Evolutionary conservation across 37 sponge, comb jelly and placozoan genomes (phyloP), one percentile per base, ranked within the genome.

Genomic region (Petrosia ficiformis): DNA sequence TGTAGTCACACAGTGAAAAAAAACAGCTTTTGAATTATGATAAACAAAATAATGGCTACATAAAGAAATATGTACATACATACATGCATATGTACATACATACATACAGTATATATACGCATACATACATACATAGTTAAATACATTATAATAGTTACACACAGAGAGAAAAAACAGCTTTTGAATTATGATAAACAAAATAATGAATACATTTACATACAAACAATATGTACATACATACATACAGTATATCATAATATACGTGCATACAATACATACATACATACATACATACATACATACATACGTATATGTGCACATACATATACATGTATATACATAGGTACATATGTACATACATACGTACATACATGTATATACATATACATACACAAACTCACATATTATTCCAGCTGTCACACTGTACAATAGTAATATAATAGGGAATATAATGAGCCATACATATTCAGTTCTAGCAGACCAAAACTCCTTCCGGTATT

Each of bases 381-480:
- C 28, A 63, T 61, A 39, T 3, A 21, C 39, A 36, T 22, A 35
- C n/a, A 38, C n/a, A 39, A 5, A 63, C 81, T 80, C 63, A 80
- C 81, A 80, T 43, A 80, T 33, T 28, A 80, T 26, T 8, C 81
- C 81, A 39, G 81, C 65, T 6, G 40, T 30, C 1, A 71, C 48
- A 29, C 72, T 65, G 35, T 54, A 37, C 11, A 59, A 22, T 1
- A 71, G 16, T 1, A 72, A 57, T n/a, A 71, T n/a, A 6, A 71
- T 19, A 1, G 81, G 81, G 28, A 63, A 57, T 5, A 52, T 60
- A 8, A 80, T 38, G 29, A 80, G 64, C 73, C 73, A 72, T 44
- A 1, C 32, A 40, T 66, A 72, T 65, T 72, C 73, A 3, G 48
- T 35, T 19, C 26, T 3, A 1, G 19, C 35, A 41, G 8, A 30